Base-by-base conservation (phyloP, 1,140 invertebrate species). In the Panagrolaimus sp. region DNA sequence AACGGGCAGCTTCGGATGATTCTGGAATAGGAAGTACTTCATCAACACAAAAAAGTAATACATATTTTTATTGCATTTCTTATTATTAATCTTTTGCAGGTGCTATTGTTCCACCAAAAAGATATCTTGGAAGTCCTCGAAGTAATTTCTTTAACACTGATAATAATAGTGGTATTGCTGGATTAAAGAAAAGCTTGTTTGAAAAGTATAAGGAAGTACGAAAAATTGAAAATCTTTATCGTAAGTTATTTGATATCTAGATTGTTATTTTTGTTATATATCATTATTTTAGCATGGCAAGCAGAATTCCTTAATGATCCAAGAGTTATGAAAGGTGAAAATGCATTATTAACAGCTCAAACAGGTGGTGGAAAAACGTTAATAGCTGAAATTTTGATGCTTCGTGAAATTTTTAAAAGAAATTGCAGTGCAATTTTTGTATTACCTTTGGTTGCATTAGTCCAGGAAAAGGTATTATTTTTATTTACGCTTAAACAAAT, bases 331-430 rank as follows among this genome's bases (percentile, higher is more conserved):
- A 32, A 52, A 5, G 73, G 73, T 8, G 47, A 67, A 73, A 98
- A 98, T 86, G 86, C 96, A 14, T 89, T 98, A 71, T 93, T 96
- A 84, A 90, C 91, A 7, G 82, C 96, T 17, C 94, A 94, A 28
- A 94, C 93, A n/a, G 93, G 92, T 83, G 92, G 92, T 12, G 93
- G 93, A 2, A 95, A 95, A 88, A 98, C 95, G 12, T 84, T 97
- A 32, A 92, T 97, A 8, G 93, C 94, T 26, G 95, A 97, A 86
- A 90, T 98, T 71, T 85, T 97, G 43, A 94, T 96, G 85, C 83
- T 96, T 0, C 86, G 88, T 69, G 91, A 95, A 86, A 83, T 96
- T 79, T 94, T 21, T 89, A 89, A 75, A 86, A 89, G 47, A 89
- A 90, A 76, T 89, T 88, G 76, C 91, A 95, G 88, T 91, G 88